These are phyloP conservation scores for Ectemnius cavifrons DNA, from an alignment of 2,888 invertebrate genomes.

Conservation along the genomic window DNA sequence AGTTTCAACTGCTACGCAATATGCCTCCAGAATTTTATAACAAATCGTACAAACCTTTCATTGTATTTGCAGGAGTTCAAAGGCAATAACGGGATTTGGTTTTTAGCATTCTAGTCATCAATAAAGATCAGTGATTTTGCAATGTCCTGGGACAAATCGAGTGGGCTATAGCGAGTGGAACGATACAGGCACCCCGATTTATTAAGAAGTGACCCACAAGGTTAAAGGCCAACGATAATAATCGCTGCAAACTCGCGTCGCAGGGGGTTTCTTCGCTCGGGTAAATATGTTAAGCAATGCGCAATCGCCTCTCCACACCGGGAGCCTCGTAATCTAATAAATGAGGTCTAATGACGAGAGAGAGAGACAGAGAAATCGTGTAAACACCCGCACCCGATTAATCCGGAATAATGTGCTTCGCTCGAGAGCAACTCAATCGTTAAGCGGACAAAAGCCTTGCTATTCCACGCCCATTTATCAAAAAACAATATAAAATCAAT, in stretches of 20 bases:
- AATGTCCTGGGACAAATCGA: slow-evolving; percentile 21
- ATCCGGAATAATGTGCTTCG: neutral
- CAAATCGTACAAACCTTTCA: no score
- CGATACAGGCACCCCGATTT: slow-evolving; percentile 23
- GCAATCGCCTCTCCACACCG: neutral
- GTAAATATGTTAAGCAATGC: slow-evolving; percentile 41
- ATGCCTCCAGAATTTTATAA: no score
- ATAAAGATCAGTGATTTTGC: slow-evolving; percentile 14
- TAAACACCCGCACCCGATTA: slow-evolving; percentile 3
- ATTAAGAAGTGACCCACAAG: slow-evolving; percentile 44
- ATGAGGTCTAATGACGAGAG: neutral
- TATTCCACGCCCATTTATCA: no score
- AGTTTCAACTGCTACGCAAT: no score
- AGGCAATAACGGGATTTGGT: no score
- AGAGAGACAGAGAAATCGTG: neutral
- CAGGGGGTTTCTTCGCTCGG: slow-evolving; percentile 43
- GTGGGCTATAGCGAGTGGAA: slow-evolving; percentile 6
- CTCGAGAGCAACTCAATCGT: no score
- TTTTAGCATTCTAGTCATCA: no score
- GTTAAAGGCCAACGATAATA: slow-evolving; percentile 65
- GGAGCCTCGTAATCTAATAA: neutral
- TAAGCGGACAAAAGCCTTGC: neutral
- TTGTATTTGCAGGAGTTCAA: no score
- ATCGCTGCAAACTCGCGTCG: slow-evolving; percentile 32
- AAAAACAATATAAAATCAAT: no score